Conservation (phyloP, 2,797 vertebrate species). For the Iguana delicatissima region DNA sequence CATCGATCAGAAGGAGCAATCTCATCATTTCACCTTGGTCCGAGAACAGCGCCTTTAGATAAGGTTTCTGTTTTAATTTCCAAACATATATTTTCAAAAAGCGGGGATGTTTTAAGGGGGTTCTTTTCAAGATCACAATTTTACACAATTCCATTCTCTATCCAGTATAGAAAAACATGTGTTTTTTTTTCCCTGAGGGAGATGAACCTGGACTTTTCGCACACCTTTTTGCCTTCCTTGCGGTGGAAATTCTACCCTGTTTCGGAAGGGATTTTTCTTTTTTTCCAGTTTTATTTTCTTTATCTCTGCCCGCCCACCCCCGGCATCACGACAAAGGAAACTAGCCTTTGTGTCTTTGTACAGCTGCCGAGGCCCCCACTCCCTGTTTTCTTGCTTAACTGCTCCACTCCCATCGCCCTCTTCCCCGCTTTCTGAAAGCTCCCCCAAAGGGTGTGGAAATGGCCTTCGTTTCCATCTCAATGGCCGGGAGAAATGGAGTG, state of each 20-base stretch:
- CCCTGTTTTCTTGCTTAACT: background rate
- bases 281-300: background rate
- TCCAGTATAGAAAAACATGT: too few relatives aligned
- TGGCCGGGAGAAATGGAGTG: conserved; percentile 54
- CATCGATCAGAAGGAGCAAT: too few relatives aligned
- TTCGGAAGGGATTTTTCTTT: background rate
- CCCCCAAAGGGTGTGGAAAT: conserved; percentile 32
- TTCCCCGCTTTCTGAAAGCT: background rate
- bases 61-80: too few relatives aligned
- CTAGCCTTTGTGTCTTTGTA: conserved; percentile 6
- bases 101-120: too few relatives aligned
- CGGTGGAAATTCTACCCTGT: background rate
- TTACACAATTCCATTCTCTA: too few relatives aligned
- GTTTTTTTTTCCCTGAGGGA: too few relatives aligned
- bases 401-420: background rate
- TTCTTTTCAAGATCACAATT: too few relatives aligned
- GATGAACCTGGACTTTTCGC: background rate
- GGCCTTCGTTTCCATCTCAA: conserved; percentile 82
- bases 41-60: too few relatives aligned
- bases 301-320: background rate
- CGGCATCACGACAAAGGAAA: background rate
- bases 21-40: too few relatives aligned
- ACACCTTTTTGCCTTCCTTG: background rate
- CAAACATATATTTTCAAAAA: too few relatives aligned
- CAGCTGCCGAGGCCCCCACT: background rate